Conservation (phyloP, 1,140 invertebrate genomes). For the Idris sp. region DNA sequence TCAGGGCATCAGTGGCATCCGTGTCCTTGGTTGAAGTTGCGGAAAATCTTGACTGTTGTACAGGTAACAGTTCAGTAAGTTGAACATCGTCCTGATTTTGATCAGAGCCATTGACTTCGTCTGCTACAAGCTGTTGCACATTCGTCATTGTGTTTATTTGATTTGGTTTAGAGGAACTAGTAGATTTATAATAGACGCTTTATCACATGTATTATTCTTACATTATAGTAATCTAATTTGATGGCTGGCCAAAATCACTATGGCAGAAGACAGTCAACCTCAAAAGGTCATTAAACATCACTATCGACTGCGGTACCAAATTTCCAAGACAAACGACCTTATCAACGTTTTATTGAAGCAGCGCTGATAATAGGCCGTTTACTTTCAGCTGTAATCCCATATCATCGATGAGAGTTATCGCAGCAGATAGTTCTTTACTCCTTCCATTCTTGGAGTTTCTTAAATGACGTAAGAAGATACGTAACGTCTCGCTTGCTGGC, state of each 20-base stretch:
- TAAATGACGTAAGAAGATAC: constrained; percentile 31
- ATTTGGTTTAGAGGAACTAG: constrained; percentile 21
- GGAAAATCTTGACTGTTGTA: constrained; percentile 71
- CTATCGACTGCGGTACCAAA: no score
- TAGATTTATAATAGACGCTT: no score
- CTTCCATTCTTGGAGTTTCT: no score
- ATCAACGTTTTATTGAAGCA: constrained; percentile 42
- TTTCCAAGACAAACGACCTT: constrained; percentile 22
- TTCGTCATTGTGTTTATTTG: constrained; percentile 63
- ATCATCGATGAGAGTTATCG: constrained; percentile 46
- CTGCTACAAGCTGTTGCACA: constrained; percentile 54
- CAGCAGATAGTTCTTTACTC: constrained; percentile 1
- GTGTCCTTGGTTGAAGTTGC: constrained; percentile 52
- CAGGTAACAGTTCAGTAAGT: constrained; percentile 73
- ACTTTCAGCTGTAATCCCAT: constrained; percentile 12
- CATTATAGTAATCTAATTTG: no score
- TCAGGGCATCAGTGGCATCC: constrained; percentile 69
- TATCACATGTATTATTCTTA: no score
- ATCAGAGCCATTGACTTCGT: constrained; percentile 48
- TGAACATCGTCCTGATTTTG: constrained; percentile 69
- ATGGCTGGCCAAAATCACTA: no score
- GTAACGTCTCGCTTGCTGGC: constrained; percentile 63
- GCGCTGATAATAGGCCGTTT: constrained; percentile 42
- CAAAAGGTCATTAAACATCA: no score
- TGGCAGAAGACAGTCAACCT: no score